A percentile compares a stretch with the other conserved stretches of the same genome.
These are phyloP conservation scores for Coelopa frigida DNA, from an alignment of 1,140 invertebrate genomes.

Conservation along the genomic window DNA sequence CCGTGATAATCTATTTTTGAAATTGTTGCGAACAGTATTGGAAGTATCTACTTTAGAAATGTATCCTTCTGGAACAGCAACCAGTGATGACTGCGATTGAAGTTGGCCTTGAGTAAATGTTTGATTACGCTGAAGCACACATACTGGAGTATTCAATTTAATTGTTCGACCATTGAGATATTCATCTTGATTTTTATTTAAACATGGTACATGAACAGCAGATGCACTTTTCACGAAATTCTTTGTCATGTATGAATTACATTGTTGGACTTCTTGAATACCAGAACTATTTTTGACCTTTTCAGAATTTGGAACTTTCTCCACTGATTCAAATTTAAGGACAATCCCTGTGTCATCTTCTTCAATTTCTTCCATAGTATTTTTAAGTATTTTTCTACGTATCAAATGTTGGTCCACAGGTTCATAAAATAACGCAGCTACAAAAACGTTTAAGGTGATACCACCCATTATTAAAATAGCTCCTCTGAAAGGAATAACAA, in stretches of 20 bases:
- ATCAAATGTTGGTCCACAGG: constrained; percentile 75
- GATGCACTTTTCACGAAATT: constrained; percentile 50
- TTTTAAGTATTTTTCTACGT: constrained; percentile 46
- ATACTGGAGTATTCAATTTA: constrained; percentile 49
- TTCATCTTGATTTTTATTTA: constrained; percentile 32
- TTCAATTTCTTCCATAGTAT: constrained; percentile 36
- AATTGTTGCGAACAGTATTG: constrained; percentile 24
- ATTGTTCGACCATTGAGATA: constrained; percentile 46
- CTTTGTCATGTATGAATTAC: too few species aligned
- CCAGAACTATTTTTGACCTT: constrained; percentile 32
- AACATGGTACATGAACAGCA: constrained; percentile 45
- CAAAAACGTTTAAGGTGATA: constrained; percentile 73
- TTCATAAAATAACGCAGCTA: constrained; percentile 74
- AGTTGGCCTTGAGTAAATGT: constrained; percentile 49
- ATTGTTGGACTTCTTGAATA: constrained; percentile 35
- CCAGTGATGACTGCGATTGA: constrained; percentile 53
- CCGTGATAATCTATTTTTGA: constrained; percentile 46
- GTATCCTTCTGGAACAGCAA: constrained; percentile 51
- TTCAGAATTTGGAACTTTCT: constrained; percentile 12
- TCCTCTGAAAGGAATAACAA: constrained; percentile 50
- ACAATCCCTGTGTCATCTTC: constrained; percentile 43
- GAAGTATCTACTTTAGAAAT: constrained; percentile 25
- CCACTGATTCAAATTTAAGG: constrained; percentile 39
- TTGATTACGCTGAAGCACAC: constrained; percentile 36
- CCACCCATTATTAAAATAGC: constrained; percentile 76